These are phyloP conservation scores for Mesocricetus auratus DNA, from an alignment of 2,113 vertebrate species.

Conservation along the genomic window DNA sequence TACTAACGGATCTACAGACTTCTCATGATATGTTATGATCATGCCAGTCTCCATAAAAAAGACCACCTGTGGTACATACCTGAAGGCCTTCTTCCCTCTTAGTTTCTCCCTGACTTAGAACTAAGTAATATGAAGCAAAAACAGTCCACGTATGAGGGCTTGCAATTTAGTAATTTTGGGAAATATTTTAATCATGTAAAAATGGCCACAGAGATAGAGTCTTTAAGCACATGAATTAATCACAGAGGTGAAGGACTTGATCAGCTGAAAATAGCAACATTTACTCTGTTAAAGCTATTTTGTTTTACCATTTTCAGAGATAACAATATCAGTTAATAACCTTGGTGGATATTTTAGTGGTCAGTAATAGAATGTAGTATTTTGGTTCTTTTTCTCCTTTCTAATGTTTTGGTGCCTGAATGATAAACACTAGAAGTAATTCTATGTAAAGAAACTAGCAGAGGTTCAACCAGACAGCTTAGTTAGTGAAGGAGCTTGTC, in stretches of 20 bases:
- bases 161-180: not conserved
- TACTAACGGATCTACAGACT: not conserved
- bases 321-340: not conserved
- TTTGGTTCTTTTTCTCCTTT: not conserved
- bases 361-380: not conserved
- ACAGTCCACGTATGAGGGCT: not conserved
- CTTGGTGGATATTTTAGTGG: constrained; percentile 4
- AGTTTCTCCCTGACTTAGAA: not conserved
- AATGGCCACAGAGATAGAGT: not conserved
- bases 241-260: not conserved
- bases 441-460: not conserved
- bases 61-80: not conserved
- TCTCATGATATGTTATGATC: not conserved
- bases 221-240: not conserved
- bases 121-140: constrained; percentile 8
- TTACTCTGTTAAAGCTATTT: constrained; percentile 28
- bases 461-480: not conserved
- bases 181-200: not conserved
- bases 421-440: constrained; percentile 27
- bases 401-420: constrained; percentile 6
- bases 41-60: not conserved
- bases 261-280: not conserved
- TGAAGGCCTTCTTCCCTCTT: not conserved
- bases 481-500: not conserved
- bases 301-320: not conserved